Evolutionary conservation across 2,797 vertebrate species (phyloP).

Genomic region (Pantherophis vulpinus): DNA sequence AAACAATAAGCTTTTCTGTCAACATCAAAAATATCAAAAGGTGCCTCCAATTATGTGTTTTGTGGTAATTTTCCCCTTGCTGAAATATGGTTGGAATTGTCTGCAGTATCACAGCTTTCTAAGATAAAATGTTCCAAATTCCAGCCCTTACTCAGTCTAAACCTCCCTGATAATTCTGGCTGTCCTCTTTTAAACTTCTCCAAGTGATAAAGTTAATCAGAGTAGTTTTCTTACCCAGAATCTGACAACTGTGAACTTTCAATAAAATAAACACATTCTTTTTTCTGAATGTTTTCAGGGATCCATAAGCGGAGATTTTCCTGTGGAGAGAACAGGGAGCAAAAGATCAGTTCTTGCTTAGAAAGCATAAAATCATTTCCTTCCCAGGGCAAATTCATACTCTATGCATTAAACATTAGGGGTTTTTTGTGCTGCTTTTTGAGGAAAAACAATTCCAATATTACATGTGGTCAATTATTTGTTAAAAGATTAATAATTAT

Average conservation of each 20-base stretch:
- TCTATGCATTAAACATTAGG: background rate
- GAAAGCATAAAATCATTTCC: background rate
- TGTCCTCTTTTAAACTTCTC: background rate
- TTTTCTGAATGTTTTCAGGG: constrained; percentile 82
- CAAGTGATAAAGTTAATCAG: background rate
- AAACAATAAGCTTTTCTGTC: background rate
- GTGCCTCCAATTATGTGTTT: background rate
- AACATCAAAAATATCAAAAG: background rate
- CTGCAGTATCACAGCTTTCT: background rate
- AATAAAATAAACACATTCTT: constrained; percentile 82
- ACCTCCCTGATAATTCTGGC: background rate
- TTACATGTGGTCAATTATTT: background rate
- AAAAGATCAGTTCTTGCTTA: background rate
- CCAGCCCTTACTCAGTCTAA: background rate
- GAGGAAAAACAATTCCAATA: background rate
- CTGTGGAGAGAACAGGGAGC: constrained; percentile 36
- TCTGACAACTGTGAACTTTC: constrained; percentile 68
- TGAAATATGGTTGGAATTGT: background rate
- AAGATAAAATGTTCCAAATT: background rate
- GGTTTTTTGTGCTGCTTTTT: background rate
- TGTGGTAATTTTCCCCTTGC: background rate
- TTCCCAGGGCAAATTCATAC: background rate
- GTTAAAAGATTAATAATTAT: background rate
- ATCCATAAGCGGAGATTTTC: constrained; percentile 79
- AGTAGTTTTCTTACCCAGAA: constrained; percentile 61